Percentiles rank a stretch among this genome's conserved stretches.
Conservation (phyloP, 2,888 invertebrate species). For the Crepidodera aurea region DNA sequence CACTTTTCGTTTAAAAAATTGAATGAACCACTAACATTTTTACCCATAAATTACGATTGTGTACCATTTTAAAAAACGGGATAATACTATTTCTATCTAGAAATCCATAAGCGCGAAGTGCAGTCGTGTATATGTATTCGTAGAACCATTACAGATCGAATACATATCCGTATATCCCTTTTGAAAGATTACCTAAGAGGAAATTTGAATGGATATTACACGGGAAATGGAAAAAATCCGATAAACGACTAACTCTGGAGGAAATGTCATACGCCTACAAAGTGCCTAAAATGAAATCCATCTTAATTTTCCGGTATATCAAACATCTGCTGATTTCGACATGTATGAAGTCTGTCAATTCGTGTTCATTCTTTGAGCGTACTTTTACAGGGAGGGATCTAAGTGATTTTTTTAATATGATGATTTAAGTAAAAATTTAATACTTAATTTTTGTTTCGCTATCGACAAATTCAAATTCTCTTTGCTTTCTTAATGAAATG, state of each 20-base stretch:
- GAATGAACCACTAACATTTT: too few relatives aligned
- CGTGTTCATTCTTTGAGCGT: not conserved
- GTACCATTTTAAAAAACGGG: too few relatives aligned
- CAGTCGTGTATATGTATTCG: not conserved
- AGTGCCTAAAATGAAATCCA: conserved; percentile 23
- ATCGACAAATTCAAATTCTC: too few relatives aligned
- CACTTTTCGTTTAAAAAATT: too few relatives aligned
- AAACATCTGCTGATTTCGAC: conserved; percentile 25
- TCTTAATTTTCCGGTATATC: conserved; percentile 35
- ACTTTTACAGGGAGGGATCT: not conserved
- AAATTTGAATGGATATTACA: conserved; percentile 15
- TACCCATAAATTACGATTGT: too few relatives aligned
- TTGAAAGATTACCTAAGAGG: conserved; percentile 15
- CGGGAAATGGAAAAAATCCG: conserved; percentile 17
- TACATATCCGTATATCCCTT: not conserved
- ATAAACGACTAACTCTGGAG: conserved; percentile 9
- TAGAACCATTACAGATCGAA: not conserved
- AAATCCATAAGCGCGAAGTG: conserved; percentile 2
- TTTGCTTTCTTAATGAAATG: too few relatives aligned
- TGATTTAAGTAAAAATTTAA: too few relatives aligned
- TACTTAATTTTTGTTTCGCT: too few relatives aligned
- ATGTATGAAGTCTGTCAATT: not conserved
- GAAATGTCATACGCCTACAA: conserved; percentile 8
- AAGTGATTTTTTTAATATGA: not conserved
- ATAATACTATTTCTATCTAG: too few relatives aligned